Percentiles rank a stretch among this genome's conserved stretches.
Conservation (phyloP, 2,113 vertebrate species). For the Leptodactylus fuscus region DNA sequence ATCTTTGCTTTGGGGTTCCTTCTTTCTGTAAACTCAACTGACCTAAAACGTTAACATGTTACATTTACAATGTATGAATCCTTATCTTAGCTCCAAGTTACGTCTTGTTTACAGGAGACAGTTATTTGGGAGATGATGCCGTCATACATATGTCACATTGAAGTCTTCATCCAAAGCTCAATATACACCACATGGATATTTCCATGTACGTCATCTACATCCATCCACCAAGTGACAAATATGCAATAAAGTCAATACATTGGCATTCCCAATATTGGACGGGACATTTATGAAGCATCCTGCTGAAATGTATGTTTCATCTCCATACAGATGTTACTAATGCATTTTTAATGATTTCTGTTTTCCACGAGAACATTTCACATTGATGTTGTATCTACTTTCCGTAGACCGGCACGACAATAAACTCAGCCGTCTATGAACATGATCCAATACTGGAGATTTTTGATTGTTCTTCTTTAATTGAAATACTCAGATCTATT, state of each 20-base stretch:
- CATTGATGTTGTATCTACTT: background rate
- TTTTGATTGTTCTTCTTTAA: background rate
- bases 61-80: background rate
- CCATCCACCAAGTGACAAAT: background rate
- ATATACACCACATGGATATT: background rate
- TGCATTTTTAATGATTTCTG: slow-evolving; percentile 31
- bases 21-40: too few species aligned
- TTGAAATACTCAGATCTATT: background rate
- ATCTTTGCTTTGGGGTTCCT: too few species aligned
- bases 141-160: too few species aligned
- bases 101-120: background rate
- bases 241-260: background rate
- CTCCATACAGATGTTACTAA: background rate
- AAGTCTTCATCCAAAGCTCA: background rate
- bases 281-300: background rate
- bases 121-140: background rate
- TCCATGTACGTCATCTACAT: background rate
- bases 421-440: slow-evolving; percentile 7
- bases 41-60: background rate
- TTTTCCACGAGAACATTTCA: background rate
- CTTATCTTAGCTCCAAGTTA: background rate
- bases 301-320: slow-evolving; percentile 22
- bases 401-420: background rate
- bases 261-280: background rate
- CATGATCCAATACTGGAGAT: background rate